Base-by-base conservation (phyloP, 37 sponge, comb jelly and placozoan species). In the Tethya wilhelma region DNA sequence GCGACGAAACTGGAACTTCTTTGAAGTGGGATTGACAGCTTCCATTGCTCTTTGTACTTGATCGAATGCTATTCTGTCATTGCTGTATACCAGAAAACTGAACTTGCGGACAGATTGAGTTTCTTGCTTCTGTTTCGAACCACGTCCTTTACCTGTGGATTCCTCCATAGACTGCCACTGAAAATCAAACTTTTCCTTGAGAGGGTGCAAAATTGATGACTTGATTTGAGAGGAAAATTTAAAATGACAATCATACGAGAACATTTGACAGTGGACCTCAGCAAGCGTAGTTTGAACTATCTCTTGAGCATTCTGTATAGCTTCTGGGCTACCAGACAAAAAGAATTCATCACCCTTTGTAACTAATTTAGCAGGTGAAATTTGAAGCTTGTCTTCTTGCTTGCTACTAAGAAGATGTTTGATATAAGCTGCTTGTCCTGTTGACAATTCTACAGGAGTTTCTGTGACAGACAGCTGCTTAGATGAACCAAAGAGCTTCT, bases 201-300 rank as follows among this genome's bases (percentile, higher is more conserved):
- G 17, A 29, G 82, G 73, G 11, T 6, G 43, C 0, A 81, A 62
- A 39, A 84, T n/a, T 42, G 25, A 29, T 31, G 69, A 9, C 44
- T 84, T 60, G 44, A 84, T 76, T 39, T 84, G 85, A 23, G 76
- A 77, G n/a, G 67, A 26, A 38, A 84, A 84, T 38, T 59, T 77
- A 19, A 41, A 4, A 12, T 68, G 44, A 56, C 74, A 64, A 12
- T 22, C 42, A 42, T 57, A 77, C 4, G 44, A 28, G 41, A 55
- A 84, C 31, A 31, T 30, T 60, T 57, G 39, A 11, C 37, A 34
- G 2, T 75, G 59, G 37, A 75, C 34, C 1, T 43, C 42, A 19
- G 2, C n/a, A 8, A 75, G 28, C n/a, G 42, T 60, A 23, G 11
- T 23, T 12, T 23, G n/a, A 23, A 79, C 26, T 33, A 40, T 28